Base-by-base conservation (phyloP, 2,113 vertebrate genomes). In the Lucifuga dentata region DNA sequence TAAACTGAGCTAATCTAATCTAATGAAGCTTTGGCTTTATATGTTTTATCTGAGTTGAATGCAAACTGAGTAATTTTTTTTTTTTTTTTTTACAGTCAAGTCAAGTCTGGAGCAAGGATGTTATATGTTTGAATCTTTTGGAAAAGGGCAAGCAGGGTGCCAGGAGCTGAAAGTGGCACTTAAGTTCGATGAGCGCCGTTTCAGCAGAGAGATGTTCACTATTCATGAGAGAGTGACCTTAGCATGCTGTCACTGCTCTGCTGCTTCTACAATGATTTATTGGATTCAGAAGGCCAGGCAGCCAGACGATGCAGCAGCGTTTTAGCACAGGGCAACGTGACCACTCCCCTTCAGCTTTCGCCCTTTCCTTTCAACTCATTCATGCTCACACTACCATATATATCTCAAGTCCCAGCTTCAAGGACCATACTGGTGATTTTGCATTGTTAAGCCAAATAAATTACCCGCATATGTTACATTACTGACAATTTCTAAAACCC, bases 181-280 rank as follows among this genome's bases (percentile, higher is more conserved):
- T 76, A 39, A 16, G 35, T 79, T 70, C 17, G 20, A 68, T 19
- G 70, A 78, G 64, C 68, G 71, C 74, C 64, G 1, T 82, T 81
- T 82, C 61, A 80, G 78, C 83, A 64, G 26, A 60, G 33, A 55
- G 43, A 69, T 60, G 65, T 80, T 86, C 59, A 62, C 67, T 84
- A 81, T 84, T 89, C 76, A 86, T 85, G 85, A 88, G 80, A 53
- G 63, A 66, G 58, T 88, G 82, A 89, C 85, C 85, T 90, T 80
- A 88, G 64, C 58, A 36, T 58, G 59, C 81, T 79, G 79, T 83
- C 84, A 53, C 61, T 23, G 76, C 71, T 81, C 80, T 62, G 61
- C 55, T 52, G 66, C 78, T 81, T 71, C 79, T 81, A 76, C 77
- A 67, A 44, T 85, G 87, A 88, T 90, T 89, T 88, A 85, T 84